Evolutionary conservation across 2,888 invertebrate species (phyloP), one percentile per base, ranked within the genome.

Genomic region (Vanessa cardui): DNA sequence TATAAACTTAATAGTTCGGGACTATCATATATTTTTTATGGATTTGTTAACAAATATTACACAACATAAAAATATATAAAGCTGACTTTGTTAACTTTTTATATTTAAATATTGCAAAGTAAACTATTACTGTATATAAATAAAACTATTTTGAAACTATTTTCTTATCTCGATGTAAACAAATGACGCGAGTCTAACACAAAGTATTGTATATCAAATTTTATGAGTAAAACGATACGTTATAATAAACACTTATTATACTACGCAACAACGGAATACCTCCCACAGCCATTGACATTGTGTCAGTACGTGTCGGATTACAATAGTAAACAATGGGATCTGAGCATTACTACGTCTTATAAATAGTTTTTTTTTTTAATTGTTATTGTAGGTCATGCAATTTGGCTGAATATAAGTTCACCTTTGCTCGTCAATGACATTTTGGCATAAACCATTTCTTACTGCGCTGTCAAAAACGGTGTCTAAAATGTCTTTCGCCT

Each of bases 101-200:
- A 4, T 12, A 39, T 39, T 39, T 39, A 39, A 3, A 39, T 39
- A 39, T 39, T 39, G 39, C 12, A 39, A 39, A 39, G 4, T 39
- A 39, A 26, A 33, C 2, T 12, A 39, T 39, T 9, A 39, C 12
- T 9, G 12, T 9, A 39, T 12, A 1, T 12, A 39, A 12, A 39
- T 39, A 39, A 39, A 12, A 39, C 1, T 9, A 54, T 0, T 6
- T 54, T 31, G n/a, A 16, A 54, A 54, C n/a, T 26, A 21, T 21
- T 21, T 54, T 54, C 26, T 54, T 54, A 54, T 54, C 52, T 31
- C 6, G 0, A 39, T 54, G 52, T 54, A 54, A 54, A 54, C 52
- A 54, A 50, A 50, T 54, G 52, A 54, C 52, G 52, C 52, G 31
- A 31, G 52, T 54, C 52, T 39, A 39, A 31, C 31, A 16, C 26